Evolutionary conservation across 2,888 invertebrate genomes (phyloP), one percentile per base, ranked within the genome.

Genomic region (Lasioglossum marginatum): DNA sequence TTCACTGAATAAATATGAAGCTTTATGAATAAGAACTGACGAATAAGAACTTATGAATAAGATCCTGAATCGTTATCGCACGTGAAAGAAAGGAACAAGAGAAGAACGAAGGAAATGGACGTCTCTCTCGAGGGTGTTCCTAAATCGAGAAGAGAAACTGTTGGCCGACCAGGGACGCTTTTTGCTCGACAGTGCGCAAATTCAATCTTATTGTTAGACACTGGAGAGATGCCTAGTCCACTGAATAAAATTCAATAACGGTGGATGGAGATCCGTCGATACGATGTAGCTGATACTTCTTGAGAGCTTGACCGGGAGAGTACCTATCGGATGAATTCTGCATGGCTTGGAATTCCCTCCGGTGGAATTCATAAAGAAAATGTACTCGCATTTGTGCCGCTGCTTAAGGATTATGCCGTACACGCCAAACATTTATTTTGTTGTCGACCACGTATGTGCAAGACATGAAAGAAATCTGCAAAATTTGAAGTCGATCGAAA

Each of bases 171-270:
- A 23, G n/a, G 27, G 37, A 71, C 71, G 48, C 72, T 84, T 77
- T 79, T 74, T 68, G 48, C 48, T 14, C 48, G 70, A 12, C 43
- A 27, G 45, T n/a, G 85, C 34, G 74, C 77, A 72, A 80, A 80
- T 86, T 83, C 80, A 83, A 86, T 83, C 77, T 85, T 77, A 74
- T 77, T 34, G 80, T 74, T 83, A 71, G 77, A 71, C 77, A 45
- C 57, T 27, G 27, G 43, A 63, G 37, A 74, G 48, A 60, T 19
- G 34, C 45, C 60, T 63, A 34, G 71, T 27, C 27, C 27, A 27
- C 40, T 70, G 81, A 81, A 88, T 87, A 76, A 89, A 89, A 89
- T 88, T 81, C 88, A 87, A 89, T 87, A 89, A 89, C 81, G 79
- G 5, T 31, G 63, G 48, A 76, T 79, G 43, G 70, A n/a, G 72